A percentile compares a stretch with the other conserved stretches of the same genome.
phyloP scores from a whole-genome alignment of 2,113 vertebrate species.

The Mystacornis crossleyi region DNA sequence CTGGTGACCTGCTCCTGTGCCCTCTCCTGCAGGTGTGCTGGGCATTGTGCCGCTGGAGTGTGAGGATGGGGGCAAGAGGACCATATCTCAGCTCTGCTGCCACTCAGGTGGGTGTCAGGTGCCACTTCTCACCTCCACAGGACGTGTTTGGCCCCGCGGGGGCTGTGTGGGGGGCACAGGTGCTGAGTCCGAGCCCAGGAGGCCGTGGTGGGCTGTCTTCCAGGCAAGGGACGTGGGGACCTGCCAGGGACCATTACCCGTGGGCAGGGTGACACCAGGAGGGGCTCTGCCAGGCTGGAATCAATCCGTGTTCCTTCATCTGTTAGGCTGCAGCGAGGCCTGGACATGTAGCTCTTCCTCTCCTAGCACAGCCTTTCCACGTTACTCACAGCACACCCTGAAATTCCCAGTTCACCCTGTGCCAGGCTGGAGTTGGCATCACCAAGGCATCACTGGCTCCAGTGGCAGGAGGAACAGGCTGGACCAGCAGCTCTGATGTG shows the following conservation, averaged over 20 bases:
- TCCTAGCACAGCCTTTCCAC: not conserved
- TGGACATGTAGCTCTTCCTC: not conserved
- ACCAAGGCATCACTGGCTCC: rapidly evolving
- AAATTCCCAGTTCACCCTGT: not conserved
- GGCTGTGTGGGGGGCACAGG: not conserved
- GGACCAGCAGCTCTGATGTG: not conserved
- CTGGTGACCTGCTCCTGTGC: not conserved
- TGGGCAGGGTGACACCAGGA: not conserved
- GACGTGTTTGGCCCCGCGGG: rapidly evolving
- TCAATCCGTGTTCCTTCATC: not conserved
- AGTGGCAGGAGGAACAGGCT: not conserved
- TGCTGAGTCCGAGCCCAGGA: not conserved
- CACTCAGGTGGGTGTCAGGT: constrained; percentile 82
- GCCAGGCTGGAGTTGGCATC: not conserved
- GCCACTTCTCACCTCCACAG: not conserved
- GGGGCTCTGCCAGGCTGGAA: not conserved
- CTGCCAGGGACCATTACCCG: not conserved
- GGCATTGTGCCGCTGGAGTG: constrained; percentile 82
- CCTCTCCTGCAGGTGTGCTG: constrained; percentile 78
- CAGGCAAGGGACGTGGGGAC: not conserved
- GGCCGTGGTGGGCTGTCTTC: not conserved
- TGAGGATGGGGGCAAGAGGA: constrained; percentile 77
- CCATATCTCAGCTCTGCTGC: constrained; percentile 82
- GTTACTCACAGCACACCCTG: not conserved
- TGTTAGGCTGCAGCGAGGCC: not conserved